phyloP scores from a whole-genome alignment of 2,888 invertebrate genomes.

The Cerastis rubricosa region DNA sequence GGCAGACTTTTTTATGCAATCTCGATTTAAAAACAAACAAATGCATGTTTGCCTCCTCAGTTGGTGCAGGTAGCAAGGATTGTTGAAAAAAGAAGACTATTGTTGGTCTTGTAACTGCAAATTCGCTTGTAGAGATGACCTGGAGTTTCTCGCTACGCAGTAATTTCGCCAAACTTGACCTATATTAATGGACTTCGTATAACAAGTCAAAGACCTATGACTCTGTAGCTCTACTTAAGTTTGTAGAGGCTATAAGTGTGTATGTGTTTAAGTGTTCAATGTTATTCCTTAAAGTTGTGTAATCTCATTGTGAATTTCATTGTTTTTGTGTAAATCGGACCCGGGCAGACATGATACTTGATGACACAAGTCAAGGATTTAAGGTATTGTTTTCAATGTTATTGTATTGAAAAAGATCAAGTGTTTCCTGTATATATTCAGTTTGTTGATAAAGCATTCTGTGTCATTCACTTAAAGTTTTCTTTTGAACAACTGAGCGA shows the following conservation, averaged over 20 bases:
- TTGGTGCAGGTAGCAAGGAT: neutral
- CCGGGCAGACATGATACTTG: conserved; percentile 13
- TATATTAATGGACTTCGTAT: conserved; percentile 5
- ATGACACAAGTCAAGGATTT: conserved; percentile 46
- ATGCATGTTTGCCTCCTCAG: neutral
- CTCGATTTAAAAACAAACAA: conserved; percentile 22
- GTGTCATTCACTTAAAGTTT: conserved; percentile 34
- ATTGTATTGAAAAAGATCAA: conserved; percentile 37
- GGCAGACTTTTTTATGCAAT: conserved; percentile 12
- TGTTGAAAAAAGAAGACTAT: neutral
- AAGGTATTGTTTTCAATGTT: conserved; percentile 13
- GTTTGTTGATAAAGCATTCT: conserved; percentile 22
- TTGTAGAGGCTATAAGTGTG: neutral
- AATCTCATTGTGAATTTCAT: conserved; percentile 25
- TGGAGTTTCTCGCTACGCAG: neutral
- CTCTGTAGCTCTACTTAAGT: conserved; percentile 1
- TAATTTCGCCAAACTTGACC: conserved; percentile 34
- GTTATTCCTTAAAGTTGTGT: neutral
- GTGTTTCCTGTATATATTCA: conserved; percentile 38
- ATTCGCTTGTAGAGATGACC: neutral
- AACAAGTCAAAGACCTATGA: conserved; percentile 42
- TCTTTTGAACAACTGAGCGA: conserved; percentile 28
- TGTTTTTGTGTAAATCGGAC: conserved; percentile 38
- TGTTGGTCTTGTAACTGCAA: neutral
- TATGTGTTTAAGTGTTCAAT: neutral